These are phyloP conservation scores for Decapterus maruadsi DNA, from an alignment of 2,797 vertebrate genomes.

Conservation along the genomic window DNA sequence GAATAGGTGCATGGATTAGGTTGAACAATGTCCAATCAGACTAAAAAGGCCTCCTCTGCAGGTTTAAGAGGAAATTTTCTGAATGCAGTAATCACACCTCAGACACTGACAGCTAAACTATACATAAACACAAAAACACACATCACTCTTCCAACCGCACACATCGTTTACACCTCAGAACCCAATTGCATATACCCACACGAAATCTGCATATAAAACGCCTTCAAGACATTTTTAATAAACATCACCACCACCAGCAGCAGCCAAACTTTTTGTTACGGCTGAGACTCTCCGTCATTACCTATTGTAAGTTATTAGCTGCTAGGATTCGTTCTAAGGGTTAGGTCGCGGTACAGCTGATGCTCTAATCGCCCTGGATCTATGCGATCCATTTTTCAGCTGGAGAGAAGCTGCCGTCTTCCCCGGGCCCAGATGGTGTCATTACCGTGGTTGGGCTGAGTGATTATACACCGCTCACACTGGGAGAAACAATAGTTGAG, in stretches of 20 bases:
- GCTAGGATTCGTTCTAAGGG: constrained; percentile 55
- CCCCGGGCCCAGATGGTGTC: constrained; percentile 86
- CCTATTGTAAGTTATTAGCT: constrained; percentile 58
- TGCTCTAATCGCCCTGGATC: constrained; percentile 83
- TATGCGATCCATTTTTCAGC: constrained; percentile 85
- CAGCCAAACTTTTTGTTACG: constrained; percentile 9
- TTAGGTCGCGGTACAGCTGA: constrained; percentile 76
- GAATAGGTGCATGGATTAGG: constrained; percentile 62
- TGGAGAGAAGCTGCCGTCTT: constrained; percentile 81
- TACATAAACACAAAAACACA: constrained; percentile 28
- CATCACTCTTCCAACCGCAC: neutral
- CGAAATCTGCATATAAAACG: neutral
- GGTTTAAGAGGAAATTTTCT: constrained; percentile 45
- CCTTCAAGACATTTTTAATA: neutral
- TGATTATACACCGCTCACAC: constrained; percentile 84
- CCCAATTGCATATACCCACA: neutral
- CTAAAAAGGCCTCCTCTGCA: constrained; percentile 47
- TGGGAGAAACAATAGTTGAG: constrained; percentile 80
- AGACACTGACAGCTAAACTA: constrained; percentile 9
- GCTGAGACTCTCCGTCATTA: constrained; percentile 26
- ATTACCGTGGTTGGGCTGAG: constrained; percentile 87
- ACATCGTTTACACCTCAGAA: constrained; percentile 12
- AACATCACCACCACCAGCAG: constrained; percentile 6
- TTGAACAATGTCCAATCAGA: constrained; percentile 74
- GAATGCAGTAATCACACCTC: constrained; percentile 41